Conservation (phyloP, 2,797 vertebrate genomes). For the Pseudotriccus pelzelni region DNA sequence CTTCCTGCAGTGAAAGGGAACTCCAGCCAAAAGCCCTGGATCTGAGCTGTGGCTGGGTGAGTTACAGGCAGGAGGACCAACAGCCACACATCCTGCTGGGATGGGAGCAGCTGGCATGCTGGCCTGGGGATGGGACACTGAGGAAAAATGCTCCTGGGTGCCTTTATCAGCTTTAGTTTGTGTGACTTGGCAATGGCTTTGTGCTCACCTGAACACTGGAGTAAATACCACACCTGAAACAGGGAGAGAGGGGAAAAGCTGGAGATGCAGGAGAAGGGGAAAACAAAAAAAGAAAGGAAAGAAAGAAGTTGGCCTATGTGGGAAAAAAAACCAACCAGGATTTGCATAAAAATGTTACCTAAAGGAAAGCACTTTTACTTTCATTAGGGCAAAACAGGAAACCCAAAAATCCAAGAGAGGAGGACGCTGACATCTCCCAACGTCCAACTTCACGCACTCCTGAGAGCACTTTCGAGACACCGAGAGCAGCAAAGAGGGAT, state of each 20-base stretch:
- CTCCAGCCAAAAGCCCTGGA: neutral
- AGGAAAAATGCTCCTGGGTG: neutral
- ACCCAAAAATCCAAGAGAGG: neutral
- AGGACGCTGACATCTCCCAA: neutral
- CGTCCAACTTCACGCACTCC: neutral
- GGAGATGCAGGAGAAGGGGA: neutral
- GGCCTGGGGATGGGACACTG: neutral
- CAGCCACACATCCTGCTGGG: neutral
- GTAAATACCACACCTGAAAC: neutral
- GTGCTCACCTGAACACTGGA: neutral
- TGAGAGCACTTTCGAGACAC: neutral
- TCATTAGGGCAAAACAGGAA: neutral
- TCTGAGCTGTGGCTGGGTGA: neutral
- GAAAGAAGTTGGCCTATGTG: neutral
- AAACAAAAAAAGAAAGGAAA: neutral
- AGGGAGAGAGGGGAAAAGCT: neutral
- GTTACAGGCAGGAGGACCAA: neutral
- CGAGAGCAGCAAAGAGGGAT: neutral
- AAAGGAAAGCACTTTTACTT: neutral
- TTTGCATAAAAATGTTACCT: neutral
- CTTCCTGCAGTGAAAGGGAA: neutral
- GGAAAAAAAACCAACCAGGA: neutral
- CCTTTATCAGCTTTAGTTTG: neutral
- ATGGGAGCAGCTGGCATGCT: neutral
- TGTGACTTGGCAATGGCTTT: rapidly evolving